Conservation (phyloP, 1,140 invertebrate genomes). For the Maniola jurtina region DNA sequence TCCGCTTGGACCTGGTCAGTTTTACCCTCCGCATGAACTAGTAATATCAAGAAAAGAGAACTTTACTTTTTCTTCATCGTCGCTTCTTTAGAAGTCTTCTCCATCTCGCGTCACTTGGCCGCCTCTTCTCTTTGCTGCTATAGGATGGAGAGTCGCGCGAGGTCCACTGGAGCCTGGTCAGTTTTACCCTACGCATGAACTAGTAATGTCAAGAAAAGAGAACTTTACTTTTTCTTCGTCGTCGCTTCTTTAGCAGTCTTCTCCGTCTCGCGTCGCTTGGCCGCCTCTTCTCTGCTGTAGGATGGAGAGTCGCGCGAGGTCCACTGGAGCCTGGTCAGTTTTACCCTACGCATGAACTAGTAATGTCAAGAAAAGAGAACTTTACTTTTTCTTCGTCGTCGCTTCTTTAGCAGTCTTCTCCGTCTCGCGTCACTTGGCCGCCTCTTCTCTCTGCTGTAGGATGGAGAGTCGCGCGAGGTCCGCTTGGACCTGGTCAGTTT, state of each 20-base stretch:
- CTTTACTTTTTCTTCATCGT: no score
- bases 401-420: conserved; percentile 88
- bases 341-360: no score
- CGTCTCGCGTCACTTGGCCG: conserved; percentile 91
- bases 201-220: conserved; percentile 81
- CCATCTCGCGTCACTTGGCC: no score
- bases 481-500: no score
- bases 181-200: conserved; percentile 96
- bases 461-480: no score
- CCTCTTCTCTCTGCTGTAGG: conserved; percentile 95
- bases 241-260: no score
- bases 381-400: conserved; percentile 60
- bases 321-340: no score
- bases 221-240: no score
- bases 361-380: background rate
- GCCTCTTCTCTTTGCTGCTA: conserved; percentile 70
- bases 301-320: no score
- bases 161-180: conserved; percentile 95
- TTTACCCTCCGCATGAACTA: conserved; percentile 95
- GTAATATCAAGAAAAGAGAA: conserved; percentile 76
- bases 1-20: conserved; percentile 97
- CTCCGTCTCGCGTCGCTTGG: no score
- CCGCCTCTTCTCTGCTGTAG: no score
- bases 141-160: conserved; percentile 90
- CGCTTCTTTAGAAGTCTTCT: no score